Evolutionary conservation across 2,888 invertebrate genomes (phyloP), one percentile per base, ranked within the genome.

Genomic region (Dasysyrphus tricinctus): DNA sequence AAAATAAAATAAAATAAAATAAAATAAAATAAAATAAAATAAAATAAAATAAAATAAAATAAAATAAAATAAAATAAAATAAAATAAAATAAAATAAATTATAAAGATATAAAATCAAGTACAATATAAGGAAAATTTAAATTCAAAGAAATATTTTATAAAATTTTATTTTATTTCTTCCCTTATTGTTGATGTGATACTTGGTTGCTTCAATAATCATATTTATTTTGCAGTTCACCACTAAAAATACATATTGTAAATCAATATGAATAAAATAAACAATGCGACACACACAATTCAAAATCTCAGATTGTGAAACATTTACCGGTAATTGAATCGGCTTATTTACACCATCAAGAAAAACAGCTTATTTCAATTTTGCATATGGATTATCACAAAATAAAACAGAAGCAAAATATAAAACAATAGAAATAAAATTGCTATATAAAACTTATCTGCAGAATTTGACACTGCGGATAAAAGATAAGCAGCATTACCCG

Each of bases 401-500:
- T 24, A 63, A 42, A 3, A 44, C 63, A 44, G 42, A 65, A 65
- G 11, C 47, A 34, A 32, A 34, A 65, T n/a, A 24, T 24, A 37
- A 72, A 56, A 56, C 19, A 76, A 47, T 29, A 37, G 9, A 67
- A 57, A 37, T 39, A 56, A 63, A 16, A 65, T 44, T 49, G 8
- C 12, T 19, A 47, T 42, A 56, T 39, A 47, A 59, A 47, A 44
- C 39, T 72, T 72, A 76, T 76, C 65, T 67, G 56, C 54, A 19
- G 16, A 54, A 42, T 78, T 69, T 61, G 59, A 29, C 37, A 76
- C 69, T 76, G 80, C 80, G 63, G 80, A 80, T 80, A 56, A 61
- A 80, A 80, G 80, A 80, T 80, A 80, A 75, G 69, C 56, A 57
- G 37, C 44, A 39, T 59, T 19, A 65, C 63, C 63, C 63, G 44